Evolutionary conservation across 2,888 invertebrate species (phyloP).

Genomic region (Acrobasis consociella): DNA sequence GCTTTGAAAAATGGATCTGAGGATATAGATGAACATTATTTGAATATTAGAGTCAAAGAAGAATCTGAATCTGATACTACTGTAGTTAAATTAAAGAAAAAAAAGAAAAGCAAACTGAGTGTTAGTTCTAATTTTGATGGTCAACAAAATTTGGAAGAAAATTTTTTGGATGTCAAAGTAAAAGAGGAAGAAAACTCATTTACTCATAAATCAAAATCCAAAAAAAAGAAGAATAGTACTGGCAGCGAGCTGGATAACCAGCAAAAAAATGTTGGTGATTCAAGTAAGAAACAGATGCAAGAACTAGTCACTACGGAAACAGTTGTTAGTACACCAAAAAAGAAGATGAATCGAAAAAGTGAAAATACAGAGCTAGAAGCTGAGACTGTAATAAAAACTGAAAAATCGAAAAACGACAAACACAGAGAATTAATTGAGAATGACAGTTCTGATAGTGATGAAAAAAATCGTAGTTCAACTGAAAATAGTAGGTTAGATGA

Average conservation of each 20-base stretch:
- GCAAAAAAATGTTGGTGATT: neutral
- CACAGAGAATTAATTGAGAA: neutral
- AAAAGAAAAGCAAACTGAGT: conserved; percentile 6
- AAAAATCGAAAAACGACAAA: conserved; percentile 26
- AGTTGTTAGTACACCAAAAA: conserved; percentile 27
- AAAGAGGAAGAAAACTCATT: conserved; percentile 45
- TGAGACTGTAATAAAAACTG: conserved; percentile 26
- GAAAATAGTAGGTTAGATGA: neutral
- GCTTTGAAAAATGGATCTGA: neutral
- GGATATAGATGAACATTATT: conserved; percentile 1
- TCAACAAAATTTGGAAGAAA: conserved; percentile 31
- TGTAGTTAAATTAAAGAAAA: conserved; percentile 1
- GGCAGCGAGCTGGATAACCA: neutral
- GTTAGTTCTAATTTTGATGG: conserved; percentile 1
- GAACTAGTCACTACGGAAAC: neutral
- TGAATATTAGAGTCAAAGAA: neutral
- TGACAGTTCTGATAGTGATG: neutral
- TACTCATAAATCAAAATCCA: conserved; percentile 32
- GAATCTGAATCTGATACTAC: neutral
- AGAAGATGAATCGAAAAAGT: conserved; percentile 36
- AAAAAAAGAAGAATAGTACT: conserved; percentile 33
- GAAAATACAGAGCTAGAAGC: conserved; percentile 23
- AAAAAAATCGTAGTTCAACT: neutral
- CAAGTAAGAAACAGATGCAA: neutral
- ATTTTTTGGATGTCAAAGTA: conserved; percentile 49